phyloP scores from a whole-genome alignment of 2,113 vertebrate species.

The Cyprinodon brontotheroides region DNA sequence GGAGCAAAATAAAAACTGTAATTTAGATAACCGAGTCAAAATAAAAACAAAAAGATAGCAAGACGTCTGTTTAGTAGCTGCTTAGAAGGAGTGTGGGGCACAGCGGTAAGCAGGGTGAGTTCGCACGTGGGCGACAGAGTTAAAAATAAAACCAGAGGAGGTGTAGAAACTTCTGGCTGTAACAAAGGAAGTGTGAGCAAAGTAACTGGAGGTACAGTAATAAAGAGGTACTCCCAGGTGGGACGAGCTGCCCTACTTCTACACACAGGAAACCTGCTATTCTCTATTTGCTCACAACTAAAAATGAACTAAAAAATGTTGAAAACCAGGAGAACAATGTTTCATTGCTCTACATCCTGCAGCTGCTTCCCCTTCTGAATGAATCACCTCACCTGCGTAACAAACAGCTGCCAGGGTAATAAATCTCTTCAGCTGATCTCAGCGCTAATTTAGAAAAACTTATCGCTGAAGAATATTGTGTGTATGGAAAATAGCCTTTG shows the following conservation, averaged over 20 bases:
- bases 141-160: conserved; percentile 74
- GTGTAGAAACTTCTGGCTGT: conserved; percentile 62
- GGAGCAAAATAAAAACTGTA: not conserved
- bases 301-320: conserved; percentile 17
- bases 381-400: conserved; percentile 4
- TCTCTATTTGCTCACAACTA: conserved; percentile 1
- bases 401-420: conserved; percentile 11
- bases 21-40: not conserved
- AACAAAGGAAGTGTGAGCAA: conserved; percentile 51
- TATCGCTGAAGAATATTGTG: not conserved
- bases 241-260: conserved; percentile 68
- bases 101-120: conserved; percentile 24
- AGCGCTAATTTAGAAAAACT: not conserved
- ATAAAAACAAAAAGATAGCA: not conserved
- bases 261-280: conserved; percentile 2
- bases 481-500: not conserved
- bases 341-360: conserved; percentile 63
- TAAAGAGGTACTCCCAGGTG: conserved; percentile 62
- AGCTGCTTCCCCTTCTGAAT: conserved; percentile 72
- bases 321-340: conserved; percentile 22
- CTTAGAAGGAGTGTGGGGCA: conserved; percentile 11
- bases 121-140: conserved; percentile 43
- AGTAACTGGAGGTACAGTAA: conserved; percentile 21
- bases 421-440: not conserved
- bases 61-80: conserved; percentile 1